Conservation (phyloP, 2,888 invertebrate genomes). For the Dryadula phaetusa region DNA sequence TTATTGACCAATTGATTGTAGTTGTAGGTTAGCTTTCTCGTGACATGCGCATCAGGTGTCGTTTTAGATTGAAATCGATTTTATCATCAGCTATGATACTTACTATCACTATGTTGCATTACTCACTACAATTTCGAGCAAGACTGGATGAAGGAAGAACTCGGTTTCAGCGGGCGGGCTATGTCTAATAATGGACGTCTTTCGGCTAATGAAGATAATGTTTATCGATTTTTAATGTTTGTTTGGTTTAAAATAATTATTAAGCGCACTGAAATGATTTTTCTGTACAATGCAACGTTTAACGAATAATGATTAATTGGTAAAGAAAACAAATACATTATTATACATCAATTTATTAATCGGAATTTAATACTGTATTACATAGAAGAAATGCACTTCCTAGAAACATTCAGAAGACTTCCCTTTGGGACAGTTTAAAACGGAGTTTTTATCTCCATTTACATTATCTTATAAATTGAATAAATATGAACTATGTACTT, state of each 20-base stretch:
- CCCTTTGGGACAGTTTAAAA: slow-evolving; percentile 82
- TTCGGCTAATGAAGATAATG: no score
- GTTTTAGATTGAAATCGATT: not conserved
- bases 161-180: no score
- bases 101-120: no score
- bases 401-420: slow-evolving; percentile 95
- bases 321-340: slow-evolving; percentile 33
- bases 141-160: no score
- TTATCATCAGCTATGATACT: no score
- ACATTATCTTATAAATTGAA: slow-evolving; percentile 66
- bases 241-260: no score
- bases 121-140: no score
- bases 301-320: not conserved
- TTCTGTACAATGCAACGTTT: slow-evolving; percentile 2
- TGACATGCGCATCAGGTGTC: slow-evolving; percentile 5
- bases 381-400: slow-evolving; percentile 96
- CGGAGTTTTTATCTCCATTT: slow-evolving; percentile 70
- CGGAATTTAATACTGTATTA: slow-evolving; percentile 94
- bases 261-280: not conserved
- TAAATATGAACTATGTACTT: slow-evolving; percentile 75
- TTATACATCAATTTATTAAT: slow-evolving; percentile 84
- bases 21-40: not conserved
- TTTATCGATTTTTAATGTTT: no score
- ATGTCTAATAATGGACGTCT: no score
- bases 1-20: not conserved